Evolutionary conservation across 2,888 invertebrate species (phyloP), one percentile per base, ranked within the genome.

Genomic region (Ochropleura leucogaster): DNA sequence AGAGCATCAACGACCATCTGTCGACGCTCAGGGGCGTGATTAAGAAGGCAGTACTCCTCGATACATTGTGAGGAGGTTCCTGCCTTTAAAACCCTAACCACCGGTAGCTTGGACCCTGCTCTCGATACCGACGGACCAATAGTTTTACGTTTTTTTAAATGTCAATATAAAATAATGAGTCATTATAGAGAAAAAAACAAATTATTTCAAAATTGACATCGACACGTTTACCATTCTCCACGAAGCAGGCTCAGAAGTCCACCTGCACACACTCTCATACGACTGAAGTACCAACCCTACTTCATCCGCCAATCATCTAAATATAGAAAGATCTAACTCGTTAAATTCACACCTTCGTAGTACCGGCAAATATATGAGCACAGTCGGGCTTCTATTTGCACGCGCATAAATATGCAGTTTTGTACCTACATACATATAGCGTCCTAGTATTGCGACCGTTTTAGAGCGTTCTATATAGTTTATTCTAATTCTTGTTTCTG

Each of bases 331-430:
- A n/a, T 30, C 44, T 64, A 51, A 44, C 30, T 57, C 49, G 64
- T 64, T 68, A 68, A 51, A 70, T 59, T 60, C 53, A 7, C 77
- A 76, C 67, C 69, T 72, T 47, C 44, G 14, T 55, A 42, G 20
- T 47, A 67, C 62, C n/a, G 47, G 62, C 66, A 64, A 72, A 73
- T 69, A 79, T 53, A 77, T 62, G 71, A 44, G 44, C 55, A 49
- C 63, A 69, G 68, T 12, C 42, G 55, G n/a, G 18, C 55, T 72
- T 69, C 46, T 79, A 67, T 76, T 82, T 77, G 72, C 67, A 42
- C 63, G 53, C 60, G 72, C 75, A 86, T 80, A 84, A 86, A 86
- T 83, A 86, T 86, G 82, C 80, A 85, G 70, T 80, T 79, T 64
- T 67, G 53, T 65, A 68, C 69, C 57, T 51, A 73, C 47, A 20